A percentile compares a stretch with the other conserved stretches of the same genome.
Evolutionary conservation across 2,797 vertebrate genomes (phyloP).

Genomic region (Adrianichthys oophorus): DNA sequence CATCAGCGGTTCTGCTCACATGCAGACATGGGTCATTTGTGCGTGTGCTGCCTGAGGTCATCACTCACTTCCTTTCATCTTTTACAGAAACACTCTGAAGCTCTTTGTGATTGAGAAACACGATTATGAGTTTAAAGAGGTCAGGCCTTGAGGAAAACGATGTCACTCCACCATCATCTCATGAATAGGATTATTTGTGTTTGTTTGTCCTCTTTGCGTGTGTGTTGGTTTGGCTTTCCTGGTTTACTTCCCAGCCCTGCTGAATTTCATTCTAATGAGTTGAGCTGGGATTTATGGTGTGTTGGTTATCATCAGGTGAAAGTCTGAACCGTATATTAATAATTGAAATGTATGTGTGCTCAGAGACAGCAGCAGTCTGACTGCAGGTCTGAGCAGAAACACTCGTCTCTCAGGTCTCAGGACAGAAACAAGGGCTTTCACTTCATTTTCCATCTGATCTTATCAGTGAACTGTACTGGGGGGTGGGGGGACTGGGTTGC

Average conservation of each 20-base stretch:
- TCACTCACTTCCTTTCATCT: not conserved
- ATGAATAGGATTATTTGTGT: no score
- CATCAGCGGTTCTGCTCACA: no score
- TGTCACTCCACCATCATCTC: slow-evolving; percentile 34
- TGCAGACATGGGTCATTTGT: no score
- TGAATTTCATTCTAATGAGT: no score
- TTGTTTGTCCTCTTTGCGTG: no score
- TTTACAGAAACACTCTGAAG: not conserved
- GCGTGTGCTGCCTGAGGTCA: not conserved
- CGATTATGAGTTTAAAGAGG: slow-evolving; percentile 23
- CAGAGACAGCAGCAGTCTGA: not conserved
- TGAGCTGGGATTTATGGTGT: no score
- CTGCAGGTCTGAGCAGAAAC: not conserved
- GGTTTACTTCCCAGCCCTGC: no score
- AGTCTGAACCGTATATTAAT: no score
- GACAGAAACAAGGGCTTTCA: slow-evolving; percentile 7
- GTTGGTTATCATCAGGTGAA: no score
- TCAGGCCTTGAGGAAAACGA: slow-evolving; percentile 36
- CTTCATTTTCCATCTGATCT: not conserved
- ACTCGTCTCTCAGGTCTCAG: not conserved
- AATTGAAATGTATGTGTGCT: no score
- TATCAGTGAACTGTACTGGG: not conserved
- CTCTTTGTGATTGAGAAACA: slow-evolving; percentile 20
- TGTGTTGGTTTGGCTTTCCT: no score
- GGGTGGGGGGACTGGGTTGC: not conserved